Percentiles rank a stretch among this genome's conserved stretches.
These are phyloP conservation scores for Tychaedon coryphoeus DNA, from an alignment of 2,113 vertebrate genomes.

Conservation along the genomic window DNA sequence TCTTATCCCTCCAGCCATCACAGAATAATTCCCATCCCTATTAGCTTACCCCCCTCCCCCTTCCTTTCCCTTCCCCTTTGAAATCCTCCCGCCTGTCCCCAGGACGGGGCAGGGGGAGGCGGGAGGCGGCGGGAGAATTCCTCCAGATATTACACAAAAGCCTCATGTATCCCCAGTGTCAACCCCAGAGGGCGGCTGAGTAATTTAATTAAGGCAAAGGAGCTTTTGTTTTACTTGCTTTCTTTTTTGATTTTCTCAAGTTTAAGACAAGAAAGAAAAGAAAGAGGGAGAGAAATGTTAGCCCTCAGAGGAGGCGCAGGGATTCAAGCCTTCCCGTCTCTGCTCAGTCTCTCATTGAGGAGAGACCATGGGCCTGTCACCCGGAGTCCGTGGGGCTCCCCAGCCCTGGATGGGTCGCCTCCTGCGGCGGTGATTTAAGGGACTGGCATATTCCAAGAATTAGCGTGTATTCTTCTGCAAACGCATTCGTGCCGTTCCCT, in stretches of 20 bases:
- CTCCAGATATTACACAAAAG: conserved; percentile 76
- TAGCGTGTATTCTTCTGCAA: neutral
- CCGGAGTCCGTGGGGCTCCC: neutral
- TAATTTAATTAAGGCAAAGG: conserved; percentile 79
- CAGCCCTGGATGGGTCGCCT: neutral
- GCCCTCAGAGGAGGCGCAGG: conserved; percentile 35
- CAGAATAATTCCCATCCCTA: conserved; percentile 68
- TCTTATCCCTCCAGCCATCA: conserved; percentile 64
- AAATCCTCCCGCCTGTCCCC: conserved; percentile 73
- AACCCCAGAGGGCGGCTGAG: conserved; percentile 71
- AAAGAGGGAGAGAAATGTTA: conserved; percentile 49
- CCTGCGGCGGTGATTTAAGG: neutral
- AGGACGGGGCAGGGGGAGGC: conserved; percentile 46
- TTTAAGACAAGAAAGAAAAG: conserved; percentile 66
- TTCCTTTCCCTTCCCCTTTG: conserved; percentile 73
- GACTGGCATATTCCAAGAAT: conserved; percentile 14
- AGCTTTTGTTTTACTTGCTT: conserved; percentile 71
- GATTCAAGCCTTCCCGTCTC: neutral
- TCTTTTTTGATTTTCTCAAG: conserved; percentile 52
- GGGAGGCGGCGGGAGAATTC: conserved; percentile 60
- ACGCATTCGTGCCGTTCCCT: neutral
- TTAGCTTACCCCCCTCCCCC: conserved; percentile 66
- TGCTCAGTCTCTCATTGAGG: conserved; percentile 17
- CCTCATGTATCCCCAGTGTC: conserved; percentile 73
- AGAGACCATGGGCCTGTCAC: conserved; percentile 18